Percentiles rank a stretch among this genome's conserved stretches.
Conservation (phyloP, 2,113 vertebrate species). For the Maccullochella peelii region DNA sequence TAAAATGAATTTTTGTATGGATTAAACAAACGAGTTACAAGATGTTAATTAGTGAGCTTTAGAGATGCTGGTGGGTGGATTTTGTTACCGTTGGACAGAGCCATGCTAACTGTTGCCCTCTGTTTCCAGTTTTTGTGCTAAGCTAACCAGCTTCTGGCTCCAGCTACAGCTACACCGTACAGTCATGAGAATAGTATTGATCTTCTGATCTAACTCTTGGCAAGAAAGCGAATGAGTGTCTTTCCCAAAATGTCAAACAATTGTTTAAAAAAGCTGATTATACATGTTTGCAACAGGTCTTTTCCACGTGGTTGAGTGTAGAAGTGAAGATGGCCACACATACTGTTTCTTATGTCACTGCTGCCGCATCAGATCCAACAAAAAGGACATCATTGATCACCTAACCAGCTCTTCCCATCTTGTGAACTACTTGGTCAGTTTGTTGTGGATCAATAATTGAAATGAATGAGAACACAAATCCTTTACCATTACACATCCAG, state of each 20-base stretch:
- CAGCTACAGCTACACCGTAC: neutral
- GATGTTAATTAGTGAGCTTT: neutral
- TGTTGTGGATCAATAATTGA: conserved; percentile 2
- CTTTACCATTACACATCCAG: neutral
- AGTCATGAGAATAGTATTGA: neutral
- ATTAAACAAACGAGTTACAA: neutral
- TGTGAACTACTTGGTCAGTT: conserved; percentile 75
- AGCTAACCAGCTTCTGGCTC: neutral
- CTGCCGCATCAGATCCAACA: conserved; percentile 69
- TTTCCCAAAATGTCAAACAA: neutral
- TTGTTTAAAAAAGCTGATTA: neutral
- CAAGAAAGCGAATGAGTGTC: neutral
- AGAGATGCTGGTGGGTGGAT: neutral
- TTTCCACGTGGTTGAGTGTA: conserved; percentile 66
- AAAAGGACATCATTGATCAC: conserved; percentile 65
- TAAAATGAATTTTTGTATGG: neutral
- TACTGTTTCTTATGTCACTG: conserved; percentile 78
- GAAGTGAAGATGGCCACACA: conserved; percentile 53
- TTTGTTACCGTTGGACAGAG: neutral
- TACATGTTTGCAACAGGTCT: conserved; percentile 70
- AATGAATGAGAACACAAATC: neutral
- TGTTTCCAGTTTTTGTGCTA: neutral
- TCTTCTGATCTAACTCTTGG: neutral
- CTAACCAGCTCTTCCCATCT: conserved; percentile 66
- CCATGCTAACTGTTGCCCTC: neutral